Evolutionary conservation across 2,113 vertebrate species (phyloP), one percentile per base, ranked within the genome.

Genomic region (Diphyllodes magnificus): DNA sequence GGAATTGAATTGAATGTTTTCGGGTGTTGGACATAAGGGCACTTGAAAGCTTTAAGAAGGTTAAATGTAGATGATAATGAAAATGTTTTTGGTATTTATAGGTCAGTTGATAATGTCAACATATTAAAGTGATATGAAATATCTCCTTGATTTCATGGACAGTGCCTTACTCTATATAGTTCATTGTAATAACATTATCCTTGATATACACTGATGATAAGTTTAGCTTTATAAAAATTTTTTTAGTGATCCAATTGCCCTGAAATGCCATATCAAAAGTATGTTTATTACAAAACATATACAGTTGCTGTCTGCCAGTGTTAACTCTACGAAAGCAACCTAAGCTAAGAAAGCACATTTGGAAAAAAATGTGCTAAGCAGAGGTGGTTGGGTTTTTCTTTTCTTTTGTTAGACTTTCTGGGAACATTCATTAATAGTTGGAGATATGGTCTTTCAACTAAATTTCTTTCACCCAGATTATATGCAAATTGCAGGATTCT

Each of bases 41-140:
- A 68, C 86, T 95, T 90, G 64, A 90, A 93, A 94, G 51, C 51
- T 63, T 66, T 47, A 88, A 77, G 77, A 78, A 90, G 23, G 33
- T 81, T 88, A 88, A 92, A 47, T 51, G 49, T 77, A 81, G 64
- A 80, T 76, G 45, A 66, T 77, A 90, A 83, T 94, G 79, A 88
- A 94, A 83, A 83, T 77, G 33, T 80, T 94, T 63, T 6, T 7
- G 5, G n/a, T 79, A 82, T 90, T 83, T 92, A 63, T 70, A 86
- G 60, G 56, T 88, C 1, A 2, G 60, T 73, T 8, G 4, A 66
- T 92, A 81, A 88, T 44, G 60, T 77, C 39, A 54, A 4, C 70
- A 33, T 77, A 63, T 45, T 90, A 30, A 82, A 90, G 42, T 81
- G 47, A 66, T 81, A 31, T 18, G 39, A 94, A 88, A 50, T 69